These are phyloP conservation scores for Galbula dea DNA, from an alignment of 2,113 vertebrate species.

Conservation along the genomic window DNA sequence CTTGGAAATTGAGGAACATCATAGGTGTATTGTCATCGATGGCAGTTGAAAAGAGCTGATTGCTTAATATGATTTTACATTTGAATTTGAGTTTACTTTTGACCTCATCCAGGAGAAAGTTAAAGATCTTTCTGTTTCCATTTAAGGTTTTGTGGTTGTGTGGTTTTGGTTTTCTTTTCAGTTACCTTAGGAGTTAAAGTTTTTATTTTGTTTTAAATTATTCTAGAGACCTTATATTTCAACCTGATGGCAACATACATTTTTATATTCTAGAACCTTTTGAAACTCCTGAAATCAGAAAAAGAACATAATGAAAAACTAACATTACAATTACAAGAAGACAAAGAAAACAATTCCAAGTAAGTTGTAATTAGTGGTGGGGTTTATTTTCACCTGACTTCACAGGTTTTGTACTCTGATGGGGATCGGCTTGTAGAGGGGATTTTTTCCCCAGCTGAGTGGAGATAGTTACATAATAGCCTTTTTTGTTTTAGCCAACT, in stretches of 20 bases:
- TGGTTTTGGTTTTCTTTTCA: not conserved
- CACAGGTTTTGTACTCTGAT: not conserved
- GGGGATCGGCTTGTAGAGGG: not conserved
- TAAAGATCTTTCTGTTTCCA: not conserved
- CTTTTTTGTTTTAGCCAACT: not conserved
- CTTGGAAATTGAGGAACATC: not conserved
- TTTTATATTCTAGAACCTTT: constrained; percentile 76
- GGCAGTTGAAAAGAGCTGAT: not conserved
- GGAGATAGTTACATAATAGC: not conserved
- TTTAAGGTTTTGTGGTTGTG: not conserved
- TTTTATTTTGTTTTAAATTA: not conserved
- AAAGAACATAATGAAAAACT: constrained; percentile 80
- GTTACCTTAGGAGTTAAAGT: not conserved
- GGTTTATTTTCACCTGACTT: not conserved
- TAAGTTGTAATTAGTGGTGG: constrained; percentile 69
- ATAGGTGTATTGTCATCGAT: not conserved
- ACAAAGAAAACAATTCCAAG: constrained; percentile 89
- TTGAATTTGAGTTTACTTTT: not conserved
- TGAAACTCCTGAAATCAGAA: constrained; percentile 81
- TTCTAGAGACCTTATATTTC: not conserved
- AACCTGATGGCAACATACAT: not conserved
- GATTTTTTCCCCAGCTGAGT: not conserved
- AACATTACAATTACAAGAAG: constrained; percentile 84
- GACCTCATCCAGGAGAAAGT: not conserved
- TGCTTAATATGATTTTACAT: not conserved